phyloP scores from a whole-genome alignment of 2,113 vertebrate genomes.

The Hippolais icterina region DNA sequence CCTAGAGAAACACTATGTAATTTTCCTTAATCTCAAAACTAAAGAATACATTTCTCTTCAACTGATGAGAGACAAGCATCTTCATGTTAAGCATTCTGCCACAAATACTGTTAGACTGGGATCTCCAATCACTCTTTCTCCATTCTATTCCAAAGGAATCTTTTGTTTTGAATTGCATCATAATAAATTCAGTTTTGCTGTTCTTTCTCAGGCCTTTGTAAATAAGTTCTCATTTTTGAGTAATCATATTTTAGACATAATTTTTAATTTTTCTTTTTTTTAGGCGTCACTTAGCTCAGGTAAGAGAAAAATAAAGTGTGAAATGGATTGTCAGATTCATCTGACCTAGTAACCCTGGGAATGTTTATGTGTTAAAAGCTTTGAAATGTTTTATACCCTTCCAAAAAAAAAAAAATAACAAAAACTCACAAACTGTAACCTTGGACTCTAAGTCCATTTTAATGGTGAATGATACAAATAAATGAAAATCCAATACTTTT shows the following conservation, averaged over 20 bases:
- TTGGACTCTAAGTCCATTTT: background rate
- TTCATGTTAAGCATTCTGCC: background rate
- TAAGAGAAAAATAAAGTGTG: background rate
- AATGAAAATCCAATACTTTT: background rate
- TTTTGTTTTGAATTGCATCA: background rate
- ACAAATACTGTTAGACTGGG: background rate
- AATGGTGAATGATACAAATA: background rate
- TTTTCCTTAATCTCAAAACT: background rate
- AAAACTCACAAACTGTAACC: background rate
- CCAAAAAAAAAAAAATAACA: background rate
- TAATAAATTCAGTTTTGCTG: background rate
- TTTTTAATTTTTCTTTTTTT: background rate
- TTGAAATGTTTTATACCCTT: background rate
- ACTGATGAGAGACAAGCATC: background rate
- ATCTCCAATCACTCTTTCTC: background rate
- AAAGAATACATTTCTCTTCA: background rate
- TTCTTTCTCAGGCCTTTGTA: background rate
- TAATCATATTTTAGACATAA: background rate
- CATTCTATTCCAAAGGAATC: background rate
- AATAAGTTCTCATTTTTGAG: background rate
- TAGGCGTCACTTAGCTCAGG: background rate
- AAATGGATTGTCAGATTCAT: background rate
- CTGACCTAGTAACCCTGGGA: background rate
- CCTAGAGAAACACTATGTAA: background rate
- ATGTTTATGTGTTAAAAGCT: background rate